Evolutionary conservation across 35 echinoderm and acorn worm species (phyloP).

Genomic region (Patiria miniata): DNA sequence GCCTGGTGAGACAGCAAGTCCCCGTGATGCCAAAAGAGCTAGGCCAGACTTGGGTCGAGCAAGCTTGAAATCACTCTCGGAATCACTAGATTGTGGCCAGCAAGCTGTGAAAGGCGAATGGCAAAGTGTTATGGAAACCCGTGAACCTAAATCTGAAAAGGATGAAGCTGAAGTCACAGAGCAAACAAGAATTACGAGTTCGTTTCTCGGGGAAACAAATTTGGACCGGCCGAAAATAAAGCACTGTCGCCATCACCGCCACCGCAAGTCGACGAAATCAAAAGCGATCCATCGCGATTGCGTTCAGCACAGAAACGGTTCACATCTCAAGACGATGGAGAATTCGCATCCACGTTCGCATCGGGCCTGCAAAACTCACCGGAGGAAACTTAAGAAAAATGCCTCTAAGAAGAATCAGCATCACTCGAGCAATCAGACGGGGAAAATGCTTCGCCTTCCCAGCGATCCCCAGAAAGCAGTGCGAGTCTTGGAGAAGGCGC

Average conservation of each 20-base stretch:
- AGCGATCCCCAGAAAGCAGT: slow-evolving; percentile 16
- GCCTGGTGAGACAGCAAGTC: neutral
- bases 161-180: neutral
- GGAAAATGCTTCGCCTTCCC: neutral
- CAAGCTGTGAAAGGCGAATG: neutral
- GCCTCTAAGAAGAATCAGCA: neutral
- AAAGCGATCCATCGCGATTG: no score
- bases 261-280: neutral
- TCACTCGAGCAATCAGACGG: neutral
- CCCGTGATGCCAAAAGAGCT: neutral
- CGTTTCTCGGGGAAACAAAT: neutral
- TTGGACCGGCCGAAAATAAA: neutral
- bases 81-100: neutral
- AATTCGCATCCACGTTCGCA: neutral
- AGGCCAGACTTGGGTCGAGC: neutral
- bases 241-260: neutral
- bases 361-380: neutral
- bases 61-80: no score
- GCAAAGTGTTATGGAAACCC: neutral
- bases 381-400: neutral
- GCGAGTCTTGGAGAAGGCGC: neutral
- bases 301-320: no score
- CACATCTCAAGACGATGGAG: neutral
- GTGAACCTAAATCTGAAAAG: neutral
- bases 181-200: no score